A percentile compares a stretch with the other conserved stretches of the same genome.
phyloP scores from a whole-genome alignment of 2,888 invertebrate genomes.

The Rhamnusium bicolor region DNA sequence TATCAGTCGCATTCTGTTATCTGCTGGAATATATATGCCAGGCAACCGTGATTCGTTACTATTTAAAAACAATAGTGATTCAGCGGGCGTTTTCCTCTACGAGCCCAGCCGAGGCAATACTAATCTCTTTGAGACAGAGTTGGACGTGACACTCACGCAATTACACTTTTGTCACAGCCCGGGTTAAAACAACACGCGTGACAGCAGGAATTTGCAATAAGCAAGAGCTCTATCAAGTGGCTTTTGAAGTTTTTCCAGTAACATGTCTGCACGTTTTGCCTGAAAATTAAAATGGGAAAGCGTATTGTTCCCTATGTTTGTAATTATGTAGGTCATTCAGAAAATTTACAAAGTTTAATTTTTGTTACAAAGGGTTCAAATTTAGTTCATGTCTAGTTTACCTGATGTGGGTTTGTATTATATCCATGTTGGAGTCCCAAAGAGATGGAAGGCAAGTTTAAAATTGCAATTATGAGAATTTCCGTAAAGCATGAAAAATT shows the following conservation, averaged over 20 bases:
- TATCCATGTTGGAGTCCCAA: too few species aligned
- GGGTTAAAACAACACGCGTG: conserved; percentile 65
- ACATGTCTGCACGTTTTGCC: conserved; percentile 12
- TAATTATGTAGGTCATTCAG: not conserved
- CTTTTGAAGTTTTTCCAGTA: conserved; percentile 38
- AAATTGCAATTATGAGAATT: too few species aligned
- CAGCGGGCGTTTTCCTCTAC: conserved; percentile 28
- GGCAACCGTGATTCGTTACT: conserved; percentile 14
- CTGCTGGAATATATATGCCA: conserved; percentile 20
- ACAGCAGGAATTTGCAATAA: conserved; percentile 68
- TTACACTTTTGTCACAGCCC: conserved; percentile 66
- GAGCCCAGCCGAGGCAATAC: conserved; percentile 7
- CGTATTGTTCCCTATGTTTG: not conserved
- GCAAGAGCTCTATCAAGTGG: conserved; percentile 57
- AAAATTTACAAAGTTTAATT: not conserved
- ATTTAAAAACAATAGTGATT: conserved; percentile 38
- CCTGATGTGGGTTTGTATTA: not conserved
- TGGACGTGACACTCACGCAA: conserved; percentile 65
- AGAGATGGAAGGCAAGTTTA: too few species aligned
- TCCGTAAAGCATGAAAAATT: too few species aligned
- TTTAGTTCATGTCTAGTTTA: not conserved
- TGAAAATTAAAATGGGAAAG: conserved; percentile 1
- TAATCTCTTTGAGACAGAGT: conserved; percentile 43
- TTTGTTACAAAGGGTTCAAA: not conserved
- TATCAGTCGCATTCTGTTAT: not conserved